Conservation (phyloP, 2,888 invertebrate species). For the Iphiclides podalirius region DNA sequence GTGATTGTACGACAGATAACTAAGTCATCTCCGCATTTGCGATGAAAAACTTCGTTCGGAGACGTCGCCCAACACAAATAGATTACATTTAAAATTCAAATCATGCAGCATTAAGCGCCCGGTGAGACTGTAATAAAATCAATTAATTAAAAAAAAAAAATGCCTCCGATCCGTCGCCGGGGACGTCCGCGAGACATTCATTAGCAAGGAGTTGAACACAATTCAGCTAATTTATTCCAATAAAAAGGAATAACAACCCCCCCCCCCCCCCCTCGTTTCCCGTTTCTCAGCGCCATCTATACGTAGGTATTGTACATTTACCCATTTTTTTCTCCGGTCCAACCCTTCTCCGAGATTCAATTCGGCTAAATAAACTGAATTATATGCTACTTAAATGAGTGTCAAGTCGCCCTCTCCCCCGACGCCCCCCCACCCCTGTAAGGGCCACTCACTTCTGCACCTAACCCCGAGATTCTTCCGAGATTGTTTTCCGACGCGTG, state of each 20-base stretch:
- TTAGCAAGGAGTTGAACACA: constrained; percentile 59
- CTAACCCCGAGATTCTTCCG: constrained; percentile 65
- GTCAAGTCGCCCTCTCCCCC: constrained; percentile 59
- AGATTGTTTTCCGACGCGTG: constrained; percentile 38
- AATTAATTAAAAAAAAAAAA: constrained; percentile 50
- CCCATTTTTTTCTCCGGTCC: constrained; percentile 40
- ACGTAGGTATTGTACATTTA: constrained; percentile 31
- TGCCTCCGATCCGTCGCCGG: constrained; percentile 38
- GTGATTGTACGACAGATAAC: too few species aligned
- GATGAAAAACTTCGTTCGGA: too few species aligned
- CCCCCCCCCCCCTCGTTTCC: constrained; percentile 17
- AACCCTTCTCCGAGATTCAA: constrained; percentile 60
- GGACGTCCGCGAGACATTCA: constrained; percentile 63
- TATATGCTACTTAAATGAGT: constrained; percentile 86
- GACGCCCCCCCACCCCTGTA: constrained; percentile 40
- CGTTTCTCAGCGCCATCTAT: constrained; percentile 13
- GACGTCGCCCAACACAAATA: too few species aligned
- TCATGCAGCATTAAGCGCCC: constrained; percentile 19
- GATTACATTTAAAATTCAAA: constrained; percentile 9
- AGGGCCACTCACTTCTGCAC: constrained; percentile 61
- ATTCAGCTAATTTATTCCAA: constrained; percentile 71
- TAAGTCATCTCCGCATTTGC: too few species aligned
- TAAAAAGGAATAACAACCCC: constrained; percentile 54
- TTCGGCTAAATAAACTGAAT: constrained; percentile 83
- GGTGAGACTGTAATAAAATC: constrained; percentile 33